Evolutionary conservation across 2,113 vertebrate genomes (phyloP).

Genomic region (Elgaria multicarinata): DNA sequence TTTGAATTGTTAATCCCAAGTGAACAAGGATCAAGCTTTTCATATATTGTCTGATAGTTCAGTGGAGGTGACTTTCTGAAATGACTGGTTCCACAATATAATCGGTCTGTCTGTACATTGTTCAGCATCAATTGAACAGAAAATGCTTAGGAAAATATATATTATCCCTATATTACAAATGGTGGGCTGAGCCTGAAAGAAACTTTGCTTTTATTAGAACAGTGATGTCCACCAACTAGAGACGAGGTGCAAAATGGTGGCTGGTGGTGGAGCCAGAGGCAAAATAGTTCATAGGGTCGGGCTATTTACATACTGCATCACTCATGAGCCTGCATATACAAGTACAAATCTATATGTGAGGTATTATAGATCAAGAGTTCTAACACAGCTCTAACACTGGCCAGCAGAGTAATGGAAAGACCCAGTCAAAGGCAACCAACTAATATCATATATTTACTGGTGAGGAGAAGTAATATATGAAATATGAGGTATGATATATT

Average conservation of each 20-base stretch:
- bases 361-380: not conserved
- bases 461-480: not conserved
- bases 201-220: not conserved
- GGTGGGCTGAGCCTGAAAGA: not conserved
- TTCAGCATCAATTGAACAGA: not conserved
- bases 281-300: not conserved
- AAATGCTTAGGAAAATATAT: not conserved
- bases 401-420: not conserved
- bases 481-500: no score
- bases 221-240: no score
- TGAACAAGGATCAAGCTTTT: not conserved
- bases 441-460: not conserved
- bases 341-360: not conserved
- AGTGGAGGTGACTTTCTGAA: not conserved
- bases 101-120: not conserved
- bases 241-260: not conserved
- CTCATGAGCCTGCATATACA: not conserved
- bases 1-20: not conserved
- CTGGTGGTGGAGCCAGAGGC: not conserved
- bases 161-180: not conserved
- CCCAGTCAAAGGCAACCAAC: not conserved
- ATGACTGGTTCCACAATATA: not conserved
- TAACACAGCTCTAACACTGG: not conserved
- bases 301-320: not conserved
- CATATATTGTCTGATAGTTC: not conserved